A percentile compares a stretch with the other conserved stretches of the same genome.
Evolutionary conservation across 2,888 invertebrate genomes (phyloP).

Genomic region (Athetis lepigone): DNA sequence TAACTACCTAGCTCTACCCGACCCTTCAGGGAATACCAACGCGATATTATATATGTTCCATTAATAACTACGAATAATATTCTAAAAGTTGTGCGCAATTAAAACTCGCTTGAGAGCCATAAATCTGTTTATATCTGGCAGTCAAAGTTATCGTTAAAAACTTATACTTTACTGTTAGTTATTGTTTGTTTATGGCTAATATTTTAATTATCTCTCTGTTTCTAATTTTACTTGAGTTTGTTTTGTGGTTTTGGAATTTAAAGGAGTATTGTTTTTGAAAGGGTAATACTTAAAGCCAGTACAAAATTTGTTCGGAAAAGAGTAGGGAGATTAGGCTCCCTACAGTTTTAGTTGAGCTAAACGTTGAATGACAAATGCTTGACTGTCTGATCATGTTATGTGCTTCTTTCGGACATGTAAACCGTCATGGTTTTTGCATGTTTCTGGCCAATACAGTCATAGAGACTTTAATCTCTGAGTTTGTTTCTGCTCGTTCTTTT

Average conservation of each 20-base stretch:
- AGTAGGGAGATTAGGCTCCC: no score
- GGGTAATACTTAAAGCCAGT: no score
- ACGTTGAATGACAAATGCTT: no score
- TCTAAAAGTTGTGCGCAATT: slow-evolving; percentile 69
- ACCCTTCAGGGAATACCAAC: not conserved
- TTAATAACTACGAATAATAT: slow-evolving; percentile 57
- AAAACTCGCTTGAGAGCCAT: slow-evolving; percentile 68
- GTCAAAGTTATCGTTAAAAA: slow-evolving; percentile 71
- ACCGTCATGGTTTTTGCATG: no score
- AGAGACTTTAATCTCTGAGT: no score
- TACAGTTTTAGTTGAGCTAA: no score
- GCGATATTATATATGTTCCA: slow-evolving; percentile 34
- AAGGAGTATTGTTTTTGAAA: not conserved
- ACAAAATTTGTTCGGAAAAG: no score
- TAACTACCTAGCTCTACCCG: not conserved
- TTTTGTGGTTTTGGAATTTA: slow-evolving; percentile 18
- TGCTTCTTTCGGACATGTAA: no score
- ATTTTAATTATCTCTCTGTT: slow-evolving; percentile 52
- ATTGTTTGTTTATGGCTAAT: slow-evolving; percentile 49
- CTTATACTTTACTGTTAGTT: slow-evolving; percentile 53
- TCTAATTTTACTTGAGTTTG: slow-evolving; percentile 28
- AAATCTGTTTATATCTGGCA: slow-evolving; percentile 69
- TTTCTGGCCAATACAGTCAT: no score
- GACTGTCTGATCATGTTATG: no score
- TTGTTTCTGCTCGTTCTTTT: no score